Base-by-base conservation (phyloP, 2,888 invertebrate genomes). In the Unio delphinus region DNA sequence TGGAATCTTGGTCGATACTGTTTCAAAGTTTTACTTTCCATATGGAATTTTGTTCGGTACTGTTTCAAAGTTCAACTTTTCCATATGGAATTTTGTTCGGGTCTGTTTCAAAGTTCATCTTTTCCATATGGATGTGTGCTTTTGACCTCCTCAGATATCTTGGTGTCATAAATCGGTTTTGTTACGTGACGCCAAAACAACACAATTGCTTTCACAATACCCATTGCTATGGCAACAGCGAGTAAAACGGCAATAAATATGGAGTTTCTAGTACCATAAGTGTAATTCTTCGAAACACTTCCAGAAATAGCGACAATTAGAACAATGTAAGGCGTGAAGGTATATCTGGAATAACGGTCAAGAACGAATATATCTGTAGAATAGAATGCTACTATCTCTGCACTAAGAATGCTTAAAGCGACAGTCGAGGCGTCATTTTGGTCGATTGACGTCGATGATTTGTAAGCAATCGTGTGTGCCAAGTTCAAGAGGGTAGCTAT, bases 241-340 rank as follows among this genome's bases (percentile, higher is more conserved):
- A 86, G 68, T 45, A 87, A 74, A 0, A 81, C 83, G 2, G 78
- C 76, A 11, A 82, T 74, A 71, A 84, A 85, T 45, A 82, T 80
- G 15, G 86, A 80, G 70, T 85, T 86, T 23, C 78, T 70, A 1
- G 76, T 74, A 15, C 75, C 75, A 20, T 73, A 63, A 55, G 84
- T 73, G 65, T 78, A 87, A 68, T 87, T 83, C 70, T 82, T 84
- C 15, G 76, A 61, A 3, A 85, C 62, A 62, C 81, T 80, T 55
- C 88, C 88, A 62, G 75, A 70, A 11, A 89, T 76, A 18, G 86
- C 88, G 1, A 86, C 69, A 8, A 86, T 74, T 7, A 89, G 64
- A 11, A 86, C 86, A 23, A 87, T 63, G 77, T 88, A 87, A 0
- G 88, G 88, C 15, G 85, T 87, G 74, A 87, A 77, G 1, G 85